A percentile compares a stretch with the other conserved stretches of the same genome.
These are phyloP conservation scores for Bombus haemorrhoidalis DNA, from an alignment of 1,140 invertebrate genomes.

Conservation along the genomic window DNA sequence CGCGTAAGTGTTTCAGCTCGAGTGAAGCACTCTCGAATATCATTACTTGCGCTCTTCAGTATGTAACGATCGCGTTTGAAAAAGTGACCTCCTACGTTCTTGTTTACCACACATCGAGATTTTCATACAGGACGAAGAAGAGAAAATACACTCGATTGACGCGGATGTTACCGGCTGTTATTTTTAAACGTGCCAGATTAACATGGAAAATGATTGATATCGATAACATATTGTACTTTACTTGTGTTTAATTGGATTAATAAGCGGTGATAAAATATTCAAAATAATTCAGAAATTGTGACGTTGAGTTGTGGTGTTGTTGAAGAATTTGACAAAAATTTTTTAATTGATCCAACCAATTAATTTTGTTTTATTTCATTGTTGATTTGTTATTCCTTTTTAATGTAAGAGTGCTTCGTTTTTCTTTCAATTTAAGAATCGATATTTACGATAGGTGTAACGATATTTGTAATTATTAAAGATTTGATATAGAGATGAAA, in stretches of 20 bases:
- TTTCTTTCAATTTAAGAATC: neutral
- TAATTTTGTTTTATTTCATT: neutral
- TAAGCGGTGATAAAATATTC: neutral
- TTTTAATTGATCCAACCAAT: neutral
- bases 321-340: neutral
- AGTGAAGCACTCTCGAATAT: neutral
- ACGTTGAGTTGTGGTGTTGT: neutral
- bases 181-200: neutral
- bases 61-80: constrained; percentile 1
- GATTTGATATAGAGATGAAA: neutral
- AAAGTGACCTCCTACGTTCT: neutral
- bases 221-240: neutral
- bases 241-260: neutral
- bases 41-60: constrained; percentile 2
- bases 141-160: neutral
- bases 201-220: neutral
- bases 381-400: no score
- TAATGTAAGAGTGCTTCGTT: neutral
- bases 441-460: no score
- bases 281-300: neutral
- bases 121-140: neutral
- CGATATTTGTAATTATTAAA: no score
- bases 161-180: neutral
- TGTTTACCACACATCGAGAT: neutral
- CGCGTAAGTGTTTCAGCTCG: neutral